Evolutionary conservation across 1,140 invertebrate species (phyloP).

Genomic region (Brachionus rubens): DNA sequence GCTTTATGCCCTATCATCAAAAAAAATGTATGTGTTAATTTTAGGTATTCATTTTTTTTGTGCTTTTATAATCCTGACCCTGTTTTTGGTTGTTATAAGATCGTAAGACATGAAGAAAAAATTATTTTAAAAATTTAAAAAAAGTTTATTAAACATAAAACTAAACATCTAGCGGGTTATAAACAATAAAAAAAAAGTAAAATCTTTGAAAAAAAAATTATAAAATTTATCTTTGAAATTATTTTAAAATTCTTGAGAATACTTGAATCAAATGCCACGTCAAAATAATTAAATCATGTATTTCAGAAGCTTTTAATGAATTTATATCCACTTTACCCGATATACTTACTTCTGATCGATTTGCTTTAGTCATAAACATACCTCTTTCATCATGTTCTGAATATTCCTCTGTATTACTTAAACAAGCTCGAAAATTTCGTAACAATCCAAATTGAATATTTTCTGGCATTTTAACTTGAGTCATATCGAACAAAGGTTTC

Average conservation of each 20-base stretch:
- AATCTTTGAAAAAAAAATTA: no score
- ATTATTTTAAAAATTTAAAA: no score
- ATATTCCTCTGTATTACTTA: background rate
- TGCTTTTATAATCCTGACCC: no score
- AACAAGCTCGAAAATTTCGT: background rate
- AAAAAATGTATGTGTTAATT: no score
- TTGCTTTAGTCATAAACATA: background rate
- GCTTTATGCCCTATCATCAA: no score
- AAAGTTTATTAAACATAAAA: no score
- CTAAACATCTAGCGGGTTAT: no score
- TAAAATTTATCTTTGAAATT: background rate
- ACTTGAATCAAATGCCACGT: background rate
- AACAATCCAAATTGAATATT: background rate
- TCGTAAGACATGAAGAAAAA: no score
- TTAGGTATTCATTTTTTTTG: no score
- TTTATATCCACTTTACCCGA: background rate
- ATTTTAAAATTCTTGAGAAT: background rate
- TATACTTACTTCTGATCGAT: background rate
- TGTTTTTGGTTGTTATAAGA: no score
- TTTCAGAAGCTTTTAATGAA: background rate
- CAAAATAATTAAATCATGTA: background rate
- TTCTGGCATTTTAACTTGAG: background rate
- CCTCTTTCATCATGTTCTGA: slow-evolving; percentile 1
- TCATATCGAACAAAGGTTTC: background rate
- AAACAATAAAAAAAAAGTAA: no score